These are phyloP conservation scores for Grallaria varia DNA, from an alignment of 2,113 vertebrate species.

Conservation along the genomic window DNA sequence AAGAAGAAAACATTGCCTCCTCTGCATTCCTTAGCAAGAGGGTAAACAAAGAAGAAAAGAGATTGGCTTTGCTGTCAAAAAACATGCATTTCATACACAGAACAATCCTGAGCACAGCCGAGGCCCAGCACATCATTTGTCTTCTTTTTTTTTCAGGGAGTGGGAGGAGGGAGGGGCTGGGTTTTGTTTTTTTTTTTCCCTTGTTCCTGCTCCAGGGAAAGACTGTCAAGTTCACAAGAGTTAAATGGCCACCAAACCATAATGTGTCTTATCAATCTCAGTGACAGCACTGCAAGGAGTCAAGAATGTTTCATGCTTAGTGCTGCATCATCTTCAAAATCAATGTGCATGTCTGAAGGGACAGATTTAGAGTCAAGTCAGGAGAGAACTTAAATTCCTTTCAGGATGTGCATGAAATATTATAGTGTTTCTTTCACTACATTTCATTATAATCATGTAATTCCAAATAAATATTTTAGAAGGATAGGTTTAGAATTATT, in stretches of 20 bases:
- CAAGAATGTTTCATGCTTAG: not conserved
- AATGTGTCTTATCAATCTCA: constrained; percentile 29
- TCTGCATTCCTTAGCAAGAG: not conserved
- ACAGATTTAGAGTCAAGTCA: not conserved
- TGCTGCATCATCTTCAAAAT: not conserved
- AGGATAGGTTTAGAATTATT: not conserved
- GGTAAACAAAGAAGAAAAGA: not conserved
- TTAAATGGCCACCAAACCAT: constrained; percentile 33
- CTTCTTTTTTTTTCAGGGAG: not conserved
- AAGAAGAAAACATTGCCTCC: not conserved
- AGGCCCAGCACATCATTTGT: not conserved
- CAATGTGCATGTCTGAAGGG: not conserved
- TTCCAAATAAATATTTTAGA: not conserved
- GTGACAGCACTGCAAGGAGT: constrained; percentile 12
- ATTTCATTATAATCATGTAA: not conserved
- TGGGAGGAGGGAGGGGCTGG: too few species aligned
- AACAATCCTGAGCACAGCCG: not conserved
- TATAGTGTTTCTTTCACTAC: not conserved
- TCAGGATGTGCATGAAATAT: not conserved
- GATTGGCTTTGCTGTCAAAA: not conserved
- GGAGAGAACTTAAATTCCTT: not conserved
- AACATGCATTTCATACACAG: not conserved
- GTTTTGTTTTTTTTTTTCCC: not conserved
- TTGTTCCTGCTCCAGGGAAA: not conserved
- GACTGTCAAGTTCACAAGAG: not conserved